A percentile compares a stretch with the other conserved stretches of the same genome.
These are phyloP conservation scores for Willisornis vidua DNA, from an alignment of 2,113 vertebrate species.

Conservation along the genomic window DNA sequence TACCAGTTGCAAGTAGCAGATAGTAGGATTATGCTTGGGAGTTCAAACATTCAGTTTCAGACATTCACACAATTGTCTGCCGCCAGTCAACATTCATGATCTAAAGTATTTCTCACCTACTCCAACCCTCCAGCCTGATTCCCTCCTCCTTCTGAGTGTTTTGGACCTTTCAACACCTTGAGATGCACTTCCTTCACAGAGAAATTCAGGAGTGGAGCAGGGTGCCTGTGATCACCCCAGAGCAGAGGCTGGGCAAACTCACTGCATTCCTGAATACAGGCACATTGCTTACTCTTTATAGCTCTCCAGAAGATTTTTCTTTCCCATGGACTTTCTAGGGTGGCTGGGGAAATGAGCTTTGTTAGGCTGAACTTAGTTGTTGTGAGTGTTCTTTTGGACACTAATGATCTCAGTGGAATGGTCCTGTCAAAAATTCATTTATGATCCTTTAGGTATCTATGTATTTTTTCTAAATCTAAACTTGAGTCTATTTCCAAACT, in stretches of 20 bases:
- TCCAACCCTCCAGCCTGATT: neutral
- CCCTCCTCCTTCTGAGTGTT: neutral
- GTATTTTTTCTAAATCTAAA: neutral
- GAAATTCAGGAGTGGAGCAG: neutral
- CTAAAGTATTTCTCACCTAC: neutral
- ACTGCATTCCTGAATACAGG: fast-evolving
- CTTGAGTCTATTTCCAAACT: neutral
- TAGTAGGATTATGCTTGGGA: neutral
- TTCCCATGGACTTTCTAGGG: neutral
- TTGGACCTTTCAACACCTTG: neutral
- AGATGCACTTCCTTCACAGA: neutral
- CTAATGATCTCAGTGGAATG: neutral
- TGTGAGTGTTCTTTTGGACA: neutral
- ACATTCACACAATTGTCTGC: neutral
- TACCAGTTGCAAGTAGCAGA: neutral
- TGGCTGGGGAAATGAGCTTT: neutral
- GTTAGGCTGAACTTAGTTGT: neutral
- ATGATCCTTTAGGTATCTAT: neutral
- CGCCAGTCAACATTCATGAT: neutral
- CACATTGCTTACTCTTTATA: neutral
- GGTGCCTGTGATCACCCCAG: too few species aligned
- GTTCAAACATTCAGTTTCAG: neutral
- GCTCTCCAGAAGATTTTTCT: neutral
- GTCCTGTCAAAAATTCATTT: neutral
- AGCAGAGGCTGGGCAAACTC: neutral